Evolutionary conservation across 2,113 vertebrate genomes (phyloP).

Genomic region (Heterocephalus glaber): DNA sequence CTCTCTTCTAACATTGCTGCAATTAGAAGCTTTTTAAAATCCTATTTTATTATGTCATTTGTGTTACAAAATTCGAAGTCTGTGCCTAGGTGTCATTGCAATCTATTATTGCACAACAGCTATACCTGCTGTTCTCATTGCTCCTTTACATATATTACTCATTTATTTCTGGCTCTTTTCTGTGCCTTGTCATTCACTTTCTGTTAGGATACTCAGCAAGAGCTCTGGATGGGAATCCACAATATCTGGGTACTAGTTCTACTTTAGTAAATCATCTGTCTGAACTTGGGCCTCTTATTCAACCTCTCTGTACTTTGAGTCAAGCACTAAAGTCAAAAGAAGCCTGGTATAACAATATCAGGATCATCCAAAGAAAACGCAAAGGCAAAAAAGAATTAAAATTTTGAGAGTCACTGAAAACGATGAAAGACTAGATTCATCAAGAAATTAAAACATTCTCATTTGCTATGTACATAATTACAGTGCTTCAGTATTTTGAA

Average conservation of each 20-base stretch:
- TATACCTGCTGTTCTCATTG: background rate
- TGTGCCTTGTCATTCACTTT: background rate
- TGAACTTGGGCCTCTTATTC: background rate
- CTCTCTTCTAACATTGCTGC: background rate
- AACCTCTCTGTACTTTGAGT: background rate
- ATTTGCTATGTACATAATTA: background rate
- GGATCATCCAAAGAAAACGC: background rate
- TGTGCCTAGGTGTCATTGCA: background rate
- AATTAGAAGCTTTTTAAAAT: conserved; percentile 12
- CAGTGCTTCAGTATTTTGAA: background rate
- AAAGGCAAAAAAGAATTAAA: background rate
- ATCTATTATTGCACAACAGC: background rate
- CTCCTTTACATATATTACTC: too few species aligned
- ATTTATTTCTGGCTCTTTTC: background rate
- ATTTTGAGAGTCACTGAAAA: conserved; percentile 45
- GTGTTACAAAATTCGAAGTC: background rate
- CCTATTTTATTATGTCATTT: background rate
- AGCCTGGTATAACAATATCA: background rate
- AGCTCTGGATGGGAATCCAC: background rate
- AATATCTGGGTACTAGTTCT: background rate
- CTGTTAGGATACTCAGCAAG: background rate
- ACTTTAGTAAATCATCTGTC: background rate
- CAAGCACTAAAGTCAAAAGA: background rate
- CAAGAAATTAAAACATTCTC: conserved; percentile 1
- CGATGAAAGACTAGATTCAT: background rate